phyloP scores from a whole-genome alignment of 1,140 invertebrate species.

The Musca vetustissima region DNA sequence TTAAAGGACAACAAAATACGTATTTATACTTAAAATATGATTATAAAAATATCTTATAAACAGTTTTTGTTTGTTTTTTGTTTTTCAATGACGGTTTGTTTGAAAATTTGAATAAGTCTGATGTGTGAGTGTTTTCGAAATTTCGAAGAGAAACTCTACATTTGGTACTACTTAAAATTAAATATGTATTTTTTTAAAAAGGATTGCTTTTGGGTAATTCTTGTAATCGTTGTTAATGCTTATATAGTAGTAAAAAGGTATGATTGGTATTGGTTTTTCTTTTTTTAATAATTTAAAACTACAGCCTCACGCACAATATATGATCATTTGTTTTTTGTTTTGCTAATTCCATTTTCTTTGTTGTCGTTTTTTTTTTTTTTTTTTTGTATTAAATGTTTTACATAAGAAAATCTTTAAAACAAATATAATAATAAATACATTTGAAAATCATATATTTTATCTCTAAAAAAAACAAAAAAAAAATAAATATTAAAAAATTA shows the following conservation, averaged over 20 bases:
- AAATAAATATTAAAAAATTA: slow-evolving; percentile 8
- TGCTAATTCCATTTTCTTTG: too few species aligned
- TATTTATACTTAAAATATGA: background rate
- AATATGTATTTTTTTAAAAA: slow-evolving; percentile 9
- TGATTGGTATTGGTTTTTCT: slow-evolving; percentile 14
- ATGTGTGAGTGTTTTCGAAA: background rate
- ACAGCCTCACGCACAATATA: slow-evolving; percentile 11
- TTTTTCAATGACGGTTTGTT: background rate
- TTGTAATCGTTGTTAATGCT: slow-evolving; percentile 24
- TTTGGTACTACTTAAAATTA: slow-evolving; percentile 19
- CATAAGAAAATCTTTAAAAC: background rate
- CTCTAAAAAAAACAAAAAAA: slow-evolving; percentile 14
- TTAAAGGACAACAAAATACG: too few species aligned
- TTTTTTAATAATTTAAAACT: slow-evolving; percentile 13
- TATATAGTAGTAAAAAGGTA: slow-evolving; percentile 16
- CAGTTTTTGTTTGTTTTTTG: background rate
- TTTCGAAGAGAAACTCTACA: background rate
- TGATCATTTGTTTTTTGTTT: too few species aligned
- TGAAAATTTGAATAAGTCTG: slow-evolving; percentile 5
- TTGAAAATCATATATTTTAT: slow-evolving; percentile 21
- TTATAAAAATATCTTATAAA: background rate
- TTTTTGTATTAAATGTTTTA: too few species aligned
- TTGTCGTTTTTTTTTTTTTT: too few species aligned
- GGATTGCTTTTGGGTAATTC: slow-evolving; percentile 24
- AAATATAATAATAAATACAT: slow-evolving; percentile 1